Evolutionary conservation across 2,888 invertebrate genomes (phyloP).

Genomic region (Hybos culiciformis): DNA sequence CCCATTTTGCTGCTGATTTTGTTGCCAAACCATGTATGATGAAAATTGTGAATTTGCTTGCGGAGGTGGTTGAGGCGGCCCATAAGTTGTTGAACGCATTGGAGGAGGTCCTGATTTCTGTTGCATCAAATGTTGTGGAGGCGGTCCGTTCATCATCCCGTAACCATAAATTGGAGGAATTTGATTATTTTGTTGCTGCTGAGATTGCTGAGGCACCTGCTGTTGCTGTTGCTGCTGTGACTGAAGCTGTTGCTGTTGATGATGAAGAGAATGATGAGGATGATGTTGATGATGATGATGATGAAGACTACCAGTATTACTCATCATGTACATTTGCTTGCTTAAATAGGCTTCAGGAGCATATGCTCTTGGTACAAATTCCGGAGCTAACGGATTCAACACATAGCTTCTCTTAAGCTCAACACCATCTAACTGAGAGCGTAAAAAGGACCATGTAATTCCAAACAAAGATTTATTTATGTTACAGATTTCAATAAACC

Average conservation of each 20-base stretch:
- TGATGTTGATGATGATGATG: conserved; percentile 17
- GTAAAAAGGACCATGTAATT: conserved; percentile 52
- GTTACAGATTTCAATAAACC: conserved; percentile 57
- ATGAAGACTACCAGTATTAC: conserved; percentile 11
- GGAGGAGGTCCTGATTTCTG: conserved; percentile 13
- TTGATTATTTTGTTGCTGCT: conserved; percentile 19
- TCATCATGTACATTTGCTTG: conserved; percentile 30
- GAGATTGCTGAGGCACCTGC: conserved; percentile 22
- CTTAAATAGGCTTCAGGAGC: conserved; percentile 38
- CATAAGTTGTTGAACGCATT: conserved; percentile 19
- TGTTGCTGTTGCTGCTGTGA: conserved; percentile 13
- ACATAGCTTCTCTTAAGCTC: conserved; percentile 61
- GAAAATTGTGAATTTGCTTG: conserved; percentile 23
- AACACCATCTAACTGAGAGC: conserved; percentile 55
- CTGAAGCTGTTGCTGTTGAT: conserved; percentile 20
- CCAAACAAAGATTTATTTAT: conserved; percentile 57
- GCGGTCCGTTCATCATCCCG: conserved; percentile 26
- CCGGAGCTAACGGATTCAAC: conserved; percentile 69
- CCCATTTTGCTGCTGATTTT: conserved; percentile 21
- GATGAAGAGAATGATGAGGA: conserved; percentile 13
- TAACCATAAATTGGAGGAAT: conserved; percentile 15
- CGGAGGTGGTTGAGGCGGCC: conserved; percentile 16
- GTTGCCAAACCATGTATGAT: conserved; percentile 31
- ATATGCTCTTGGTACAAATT: conserved; percentile 55
- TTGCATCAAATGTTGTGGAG: conserved; percentile 18